Percentiles rank a stretch among this genome's conserved stretches.
These are phyloP conservation scores for Anastrepha ludens DNA, from an alignment of 1,140 invertebrate species.

Conservation along the genomic window DNA sequence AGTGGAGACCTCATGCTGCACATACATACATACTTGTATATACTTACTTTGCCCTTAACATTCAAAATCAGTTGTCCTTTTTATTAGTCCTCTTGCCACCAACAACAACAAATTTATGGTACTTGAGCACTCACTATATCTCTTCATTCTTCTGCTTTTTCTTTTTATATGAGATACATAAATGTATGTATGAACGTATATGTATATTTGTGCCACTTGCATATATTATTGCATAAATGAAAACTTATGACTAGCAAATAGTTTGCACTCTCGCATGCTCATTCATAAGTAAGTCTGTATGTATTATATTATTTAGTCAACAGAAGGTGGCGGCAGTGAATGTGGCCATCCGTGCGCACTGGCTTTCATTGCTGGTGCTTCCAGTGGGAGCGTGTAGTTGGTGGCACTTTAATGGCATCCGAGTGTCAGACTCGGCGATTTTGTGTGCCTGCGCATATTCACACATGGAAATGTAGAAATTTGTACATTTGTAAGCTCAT, in stretches of 20 bases:
- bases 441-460: not conserved
- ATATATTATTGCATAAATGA: slow-evolving; percentile 51
- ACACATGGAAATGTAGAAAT: slow-evolving; percentile 21
- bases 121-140: not conserved
- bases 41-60: not conserved
- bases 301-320: not conserved
- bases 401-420: slow-evolving; percentile 14
- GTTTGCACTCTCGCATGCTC: not conserved
- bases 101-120: slow-evolving; percentile 21
- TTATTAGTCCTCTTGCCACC: not conserved
- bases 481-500: not conserved
- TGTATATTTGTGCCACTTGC: not conserved
- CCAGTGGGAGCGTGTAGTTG: not conserved
- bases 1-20: not conserved
- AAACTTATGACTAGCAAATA: slow-evolving; percentile 54
- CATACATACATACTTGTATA: too few relatives aligned
- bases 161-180: not conserved
- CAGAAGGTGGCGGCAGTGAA: not conserved
- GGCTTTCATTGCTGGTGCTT: not conserved
- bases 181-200: not conserved
- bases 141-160: not conserved
- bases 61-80: not conserved
- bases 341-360: not conserved
- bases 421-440: not conserved
- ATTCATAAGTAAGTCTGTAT: not conserved